Conservation (phyloP, 2,888 invertebrate genomes). For the Trachelus tabidus region DNA sequence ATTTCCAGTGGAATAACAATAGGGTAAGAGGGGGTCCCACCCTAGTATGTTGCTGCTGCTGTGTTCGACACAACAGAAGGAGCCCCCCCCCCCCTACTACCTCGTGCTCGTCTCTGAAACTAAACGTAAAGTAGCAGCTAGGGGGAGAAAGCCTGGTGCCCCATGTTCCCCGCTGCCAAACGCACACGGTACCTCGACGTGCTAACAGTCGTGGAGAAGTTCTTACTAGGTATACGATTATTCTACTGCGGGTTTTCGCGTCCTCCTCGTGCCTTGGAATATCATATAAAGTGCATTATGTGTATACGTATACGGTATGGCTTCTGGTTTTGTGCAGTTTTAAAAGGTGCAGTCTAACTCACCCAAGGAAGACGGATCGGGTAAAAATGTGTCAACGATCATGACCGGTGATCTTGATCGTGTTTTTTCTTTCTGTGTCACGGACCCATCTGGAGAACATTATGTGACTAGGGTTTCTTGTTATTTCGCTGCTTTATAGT, state of each 20-base stretch:
- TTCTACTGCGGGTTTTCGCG: not conserved
- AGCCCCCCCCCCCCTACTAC: not conserved
- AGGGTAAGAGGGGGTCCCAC: not conserved
- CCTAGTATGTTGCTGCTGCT: not conserved
- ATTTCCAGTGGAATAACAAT: not conserved
- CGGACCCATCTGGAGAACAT: constrained; percentile 12
- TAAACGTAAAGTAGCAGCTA: not conserved
- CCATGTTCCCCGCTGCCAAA: not conserved
- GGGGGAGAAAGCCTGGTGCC: not conserved
- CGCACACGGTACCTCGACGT: not conserved
- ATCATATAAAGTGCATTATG: not conserved
- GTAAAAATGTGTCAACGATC: not conserved
- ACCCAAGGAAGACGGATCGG: not conserved
- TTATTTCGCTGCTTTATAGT: not conserved
- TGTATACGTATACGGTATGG: not conserved
- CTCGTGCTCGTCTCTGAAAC: not conserved
- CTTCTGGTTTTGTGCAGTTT: not conserved
- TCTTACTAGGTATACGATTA: not conserved
- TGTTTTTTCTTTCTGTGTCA: constrained; percentile 31
- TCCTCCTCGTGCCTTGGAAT: not conserved
- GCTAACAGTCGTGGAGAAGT: not conserved
- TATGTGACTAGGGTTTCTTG: not conserved
- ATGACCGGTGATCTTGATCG: constrained; percentile 30
- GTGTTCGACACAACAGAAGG: not conserved
- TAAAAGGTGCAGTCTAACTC: not conserved